A percentile compares a stretch with the other conserved stretches of the same genome.
These are phyloP conservation scores for Pocillopora damicornis DNA, from an alignment of 64 coral and sea anemone genomes.

Conservation along the genomic window DNA sequence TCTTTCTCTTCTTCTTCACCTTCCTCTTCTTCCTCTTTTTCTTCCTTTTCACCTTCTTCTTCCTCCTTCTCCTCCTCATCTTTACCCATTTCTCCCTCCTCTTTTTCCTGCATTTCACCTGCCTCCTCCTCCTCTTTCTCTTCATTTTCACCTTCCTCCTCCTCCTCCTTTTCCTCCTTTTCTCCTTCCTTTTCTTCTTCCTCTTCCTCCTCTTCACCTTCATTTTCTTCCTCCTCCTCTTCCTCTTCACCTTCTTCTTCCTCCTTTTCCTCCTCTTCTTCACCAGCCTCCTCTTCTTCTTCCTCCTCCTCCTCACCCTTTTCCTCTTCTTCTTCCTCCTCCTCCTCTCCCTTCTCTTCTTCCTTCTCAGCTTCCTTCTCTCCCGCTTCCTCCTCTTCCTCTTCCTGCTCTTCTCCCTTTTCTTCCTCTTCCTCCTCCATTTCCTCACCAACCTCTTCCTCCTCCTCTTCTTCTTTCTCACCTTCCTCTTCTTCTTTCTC, in stretches of 20 bases:
- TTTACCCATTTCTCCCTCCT: neutral
- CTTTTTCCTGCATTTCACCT: neutral
- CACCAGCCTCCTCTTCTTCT: neutral
- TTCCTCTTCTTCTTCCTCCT: constrained; percentile 14
- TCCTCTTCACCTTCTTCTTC: constrained; percentile 16
- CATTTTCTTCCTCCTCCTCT: constrained; percentile 12
- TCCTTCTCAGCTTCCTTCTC: constrained; percentile 1
- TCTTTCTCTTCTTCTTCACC: constrained; percentile 9
- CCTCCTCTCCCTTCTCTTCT: neutral
- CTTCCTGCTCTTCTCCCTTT: constrained; percentile 24
- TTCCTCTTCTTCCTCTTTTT: constrained; percentile 11
- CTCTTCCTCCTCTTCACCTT: neutral
- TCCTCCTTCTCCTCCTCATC: constrained; percentile 18
- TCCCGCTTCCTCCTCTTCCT: neutral
- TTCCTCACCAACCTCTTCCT: neutral
- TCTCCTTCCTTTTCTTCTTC: neutral
- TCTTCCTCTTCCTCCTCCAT: neutral
- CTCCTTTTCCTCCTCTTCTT: constrained; percentile 12
- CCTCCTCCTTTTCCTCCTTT: constrained; percentile 8
- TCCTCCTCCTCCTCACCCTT: constrained; percentile 32
- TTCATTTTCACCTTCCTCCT: neutral
- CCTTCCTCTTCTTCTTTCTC: constrained; percentile 14
- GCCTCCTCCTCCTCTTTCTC: constrained; percentile 5
- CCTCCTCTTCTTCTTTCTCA: constrained; percentile 18
- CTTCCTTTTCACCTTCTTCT: neutral